Conservation (phyloP, 2,888 invertebrate species). For the Xanthia icteritia region DNA sequence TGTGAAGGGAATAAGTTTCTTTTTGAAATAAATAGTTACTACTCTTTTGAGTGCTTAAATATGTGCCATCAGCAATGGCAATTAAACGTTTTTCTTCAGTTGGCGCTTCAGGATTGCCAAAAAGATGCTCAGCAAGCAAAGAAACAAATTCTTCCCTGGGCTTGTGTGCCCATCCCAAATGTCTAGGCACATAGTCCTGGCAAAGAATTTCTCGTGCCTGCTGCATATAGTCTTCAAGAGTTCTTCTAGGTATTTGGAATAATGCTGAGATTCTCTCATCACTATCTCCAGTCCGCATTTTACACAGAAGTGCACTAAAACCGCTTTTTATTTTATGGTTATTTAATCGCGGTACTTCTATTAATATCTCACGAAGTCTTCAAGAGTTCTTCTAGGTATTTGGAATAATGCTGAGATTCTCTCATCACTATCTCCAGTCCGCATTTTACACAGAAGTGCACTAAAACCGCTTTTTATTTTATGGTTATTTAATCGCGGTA, state of each 20-base stretch:
- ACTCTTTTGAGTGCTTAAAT: conserved; percentile 27
- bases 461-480: conserved; percentile 8
- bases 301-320: conserved; percentile 7
- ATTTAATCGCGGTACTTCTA: conserved; percentile 8
- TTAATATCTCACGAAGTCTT: no score
- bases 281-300: conserved; percentile 5
- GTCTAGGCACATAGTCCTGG: conserved; percentile 9
- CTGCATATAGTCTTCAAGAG: no score
- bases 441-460: conserved; percentile 11
- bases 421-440: neutral
- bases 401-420: neutral
- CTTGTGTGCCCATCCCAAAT: conserved; percentile 15
- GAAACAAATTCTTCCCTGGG: conserved; percentile 14
- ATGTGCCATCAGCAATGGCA: conserved; percentile 27
- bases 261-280: neutral
- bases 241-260: no score
- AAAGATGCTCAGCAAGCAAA: conserved; percentile 11
- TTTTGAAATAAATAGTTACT: conserved; percentile 28
- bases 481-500: conserved; percentile 1
- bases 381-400: no score
- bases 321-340: neutral
- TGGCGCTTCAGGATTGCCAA: conserved; percentile 23
- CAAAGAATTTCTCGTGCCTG: conserved; percentile 11
- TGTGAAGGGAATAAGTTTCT: conserved; percentile 24
- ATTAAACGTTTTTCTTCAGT: conserved; percentile 12